phyloP scores from a whole-genome alignment of 2,797 vertebrate genomes.

The Tamandua tetradactyla region DNA sequence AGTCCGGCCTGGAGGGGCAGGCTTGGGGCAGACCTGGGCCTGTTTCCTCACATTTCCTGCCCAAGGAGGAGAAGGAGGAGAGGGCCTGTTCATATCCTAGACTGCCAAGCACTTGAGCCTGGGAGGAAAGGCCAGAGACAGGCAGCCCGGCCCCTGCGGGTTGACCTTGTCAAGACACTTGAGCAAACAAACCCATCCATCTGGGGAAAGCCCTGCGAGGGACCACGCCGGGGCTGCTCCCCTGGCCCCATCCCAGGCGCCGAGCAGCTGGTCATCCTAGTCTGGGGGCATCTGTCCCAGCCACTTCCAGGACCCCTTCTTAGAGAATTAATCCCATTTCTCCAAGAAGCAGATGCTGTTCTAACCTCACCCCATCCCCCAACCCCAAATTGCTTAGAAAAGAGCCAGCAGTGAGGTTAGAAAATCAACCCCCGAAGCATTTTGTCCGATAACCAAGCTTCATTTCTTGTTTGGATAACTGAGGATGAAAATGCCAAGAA shows the following conservation, averaged over 20 bases:
- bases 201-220: background rate
- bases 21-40: background rate
- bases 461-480: slow-evolving; percentile 74
- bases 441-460: slow-evolving; percentile 46
- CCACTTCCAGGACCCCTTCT: background rate
- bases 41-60: background rate
- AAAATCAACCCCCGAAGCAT: slow-evolving; percentile 65
- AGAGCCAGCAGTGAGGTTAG: slow-evolving; percentile 56
- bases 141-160: background rate
- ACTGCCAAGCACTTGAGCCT: background rate
- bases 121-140: background rate
- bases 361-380: background rate
- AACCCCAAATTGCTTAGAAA: background rate
- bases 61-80: background rate
- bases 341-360: slow-evolving; percentile 31
- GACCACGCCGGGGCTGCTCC: background rate
- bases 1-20: background rate
- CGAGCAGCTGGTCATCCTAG: background rate
- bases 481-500: slow-evolving; percentile 73
- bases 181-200: slow-evolving; percentile 31
- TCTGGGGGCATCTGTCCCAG: background rate
- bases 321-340: background rate
- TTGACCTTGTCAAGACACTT: background rate
- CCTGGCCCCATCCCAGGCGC: background rate
- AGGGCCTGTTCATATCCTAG: background rate